phyloP scores from a whole-genome alignment of 2,888 invertebrate genomes.

The Oligia fasciuncula region DNA sequence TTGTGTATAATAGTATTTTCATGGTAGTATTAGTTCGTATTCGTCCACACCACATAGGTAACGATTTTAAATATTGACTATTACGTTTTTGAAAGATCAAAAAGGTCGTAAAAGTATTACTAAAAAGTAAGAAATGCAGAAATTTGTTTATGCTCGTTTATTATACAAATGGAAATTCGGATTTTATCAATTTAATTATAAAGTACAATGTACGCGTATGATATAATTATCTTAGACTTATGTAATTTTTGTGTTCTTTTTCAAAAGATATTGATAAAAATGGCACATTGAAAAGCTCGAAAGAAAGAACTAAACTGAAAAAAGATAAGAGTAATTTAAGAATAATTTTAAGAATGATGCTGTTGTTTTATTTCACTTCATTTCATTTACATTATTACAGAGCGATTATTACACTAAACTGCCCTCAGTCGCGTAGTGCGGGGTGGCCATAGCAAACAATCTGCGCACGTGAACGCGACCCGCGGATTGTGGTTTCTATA shows the following conservation, averaged over 20 bases:
- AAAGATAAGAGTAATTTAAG: slow-evolving; percentile 79
- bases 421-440: background rate
- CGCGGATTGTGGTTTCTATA: background rate
- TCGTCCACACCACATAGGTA: slow-evolving; percentile 26
- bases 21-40: slow-evolving; percentile 47
- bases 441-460: background rate
- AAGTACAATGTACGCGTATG: slow-evolving; percentile 66
- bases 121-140: slow-evolving; percentile 16
- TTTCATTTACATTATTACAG: background rate
- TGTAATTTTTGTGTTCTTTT: slow-evolving; percentile 69
- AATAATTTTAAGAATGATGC: slow-evolving; percentile 81
- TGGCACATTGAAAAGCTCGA: slow-evolving; percentile 66
- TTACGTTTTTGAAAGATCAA: slow-evolving; percentile 13
- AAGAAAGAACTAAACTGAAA: slow-evolving; percentile 57
- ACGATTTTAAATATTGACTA: slow-evolving; percentile 36
- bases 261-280: slow-evolving; percentile 68
- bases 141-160: slow-evolving; percentile 31
- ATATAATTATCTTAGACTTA: slow-evolving; percentile 44
- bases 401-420: background rate
- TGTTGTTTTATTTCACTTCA: slow-evolving; percentile 80
- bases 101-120: slow-evolving; percentile 24
- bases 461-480: no score
- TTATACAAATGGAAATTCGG: slow-evolving; percentile 32
- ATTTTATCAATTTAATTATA: slow-evolving; percentile 45
- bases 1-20: slow-evolving; percentile 52